phyloP scores from a whole-genome alignment of 2,113 vertebrate genomes.

The Propithecus coquereli region DNA sequence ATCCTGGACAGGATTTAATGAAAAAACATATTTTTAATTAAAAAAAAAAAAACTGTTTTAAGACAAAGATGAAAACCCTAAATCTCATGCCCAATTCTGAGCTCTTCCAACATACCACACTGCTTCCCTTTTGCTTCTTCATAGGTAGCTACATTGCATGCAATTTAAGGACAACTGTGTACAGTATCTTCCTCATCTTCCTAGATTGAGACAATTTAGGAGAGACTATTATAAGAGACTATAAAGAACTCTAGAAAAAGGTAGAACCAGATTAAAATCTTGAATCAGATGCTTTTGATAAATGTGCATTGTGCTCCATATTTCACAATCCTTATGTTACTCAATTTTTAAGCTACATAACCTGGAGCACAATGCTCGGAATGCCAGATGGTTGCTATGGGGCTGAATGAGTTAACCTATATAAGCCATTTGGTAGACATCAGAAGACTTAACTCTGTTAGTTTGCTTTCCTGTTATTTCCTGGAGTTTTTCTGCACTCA shows the following conservation, averaged over 20 bases:
- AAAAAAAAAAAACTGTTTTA: neutral
- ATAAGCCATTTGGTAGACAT: neutral
- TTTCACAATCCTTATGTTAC: neutral
- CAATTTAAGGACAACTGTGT: neutral
- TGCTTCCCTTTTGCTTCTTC: neutral
- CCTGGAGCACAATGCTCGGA: neutral
- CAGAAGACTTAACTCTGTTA: neutral
- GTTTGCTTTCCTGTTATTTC: neutral
- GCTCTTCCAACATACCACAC: neutral
- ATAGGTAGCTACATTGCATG: neutral
- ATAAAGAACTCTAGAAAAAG: neutral
- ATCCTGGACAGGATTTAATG: neutral
- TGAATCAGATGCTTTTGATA: neutral
- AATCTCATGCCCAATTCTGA: neutral
- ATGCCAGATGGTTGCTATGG: neutral
- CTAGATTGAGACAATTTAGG: neutral
- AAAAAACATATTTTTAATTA: neutral
- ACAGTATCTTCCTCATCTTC: neutral
- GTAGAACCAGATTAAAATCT: neutral
- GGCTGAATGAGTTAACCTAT: neutral
- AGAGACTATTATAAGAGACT: neutral
- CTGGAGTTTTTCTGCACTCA: slow-evolving; percentile 5
- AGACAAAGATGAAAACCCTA: neutral
- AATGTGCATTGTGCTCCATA: neutral
- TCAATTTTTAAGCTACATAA: neutral